Evolutionary conservation across 2,888 invertebrate genomes (phyloP), one percentile per base, ranked within the genome.

Genomic region (Trichopoda pennipes): DNA sequence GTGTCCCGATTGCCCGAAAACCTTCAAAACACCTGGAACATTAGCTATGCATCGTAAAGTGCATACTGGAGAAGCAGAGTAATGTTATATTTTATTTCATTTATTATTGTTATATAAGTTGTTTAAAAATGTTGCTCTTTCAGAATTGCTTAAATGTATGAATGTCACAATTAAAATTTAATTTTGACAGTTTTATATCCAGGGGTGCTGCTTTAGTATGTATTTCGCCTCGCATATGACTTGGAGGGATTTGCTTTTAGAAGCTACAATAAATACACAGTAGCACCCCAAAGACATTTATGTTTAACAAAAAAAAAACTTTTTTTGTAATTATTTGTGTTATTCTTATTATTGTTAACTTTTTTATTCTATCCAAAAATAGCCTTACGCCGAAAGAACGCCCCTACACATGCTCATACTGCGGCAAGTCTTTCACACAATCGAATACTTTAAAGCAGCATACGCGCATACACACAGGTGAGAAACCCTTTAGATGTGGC

Each of bases 401-500:
- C 86, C 91, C 91, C 86, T 91, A 90, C 88, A 88, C 88, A 87
- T 91, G 91, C 88, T 87, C 89, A 86, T 90, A 91, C 87, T 90
- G 90, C 87, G 90, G 89, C 88, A 90, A 90, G 87, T 89, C 90
- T 86, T 91, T 91, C 87, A 90, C 91, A 86, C 91, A 91, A 88
- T 90, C 90, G 88, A 91, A 91, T 88, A 91, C 91, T 86, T 89
- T 91, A 85, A 91, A 90, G 88, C 91, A 91, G 88, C 91, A 91
- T 87, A 91, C 90, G 87, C 89, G 91, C 87, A 91, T 91, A 88
- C 91, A 90, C 88, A 90, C 90, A 89, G 90, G 90, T 90, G 86
- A 91, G 89, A 90, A 90, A 90, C 90, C 91, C 86, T 91, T 90
- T 89, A 89, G 90, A 89, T 91, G 90, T 90, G 89, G 89, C 88